Evolutionary conservation across 2,797 vertebrate species (phyloP).

Genomic region (Erethizon dorsatum): DNA sequence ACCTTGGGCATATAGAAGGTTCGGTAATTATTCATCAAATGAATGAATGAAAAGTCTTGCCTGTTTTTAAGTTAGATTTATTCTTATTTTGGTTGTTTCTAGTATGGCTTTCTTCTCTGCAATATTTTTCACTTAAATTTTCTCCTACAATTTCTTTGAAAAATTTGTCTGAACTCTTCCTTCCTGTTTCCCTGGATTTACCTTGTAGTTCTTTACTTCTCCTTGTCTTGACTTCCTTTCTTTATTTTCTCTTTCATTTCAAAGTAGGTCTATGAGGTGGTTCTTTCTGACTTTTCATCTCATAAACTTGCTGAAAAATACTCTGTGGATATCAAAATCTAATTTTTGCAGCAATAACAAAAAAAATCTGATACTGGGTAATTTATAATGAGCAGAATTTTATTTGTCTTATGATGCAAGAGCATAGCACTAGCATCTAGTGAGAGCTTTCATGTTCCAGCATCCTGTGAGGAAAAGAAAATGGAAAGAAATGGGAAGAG

Average conservation of each 20-base stretch:
- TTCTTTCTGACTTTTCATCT: constrained; percentile 32
- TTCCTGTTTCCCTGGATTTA: constrained; percentile 16
- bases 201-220: neutral
- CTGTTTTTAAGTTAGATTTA: neutral
- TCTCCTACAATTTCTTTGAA: neutral
- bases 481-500: neutral
- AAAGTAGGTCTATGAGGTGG: neutral
- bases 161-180: constrained; percentile 10
- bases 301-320: neutral
- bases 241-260: constrained; percentile 21
- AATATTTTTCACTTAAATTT: constrained; percentile 23
- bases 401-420: neutral
- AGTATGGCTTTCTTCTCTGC: neutral
- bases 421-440: neutral
- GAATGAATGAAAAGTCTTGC: neutral
- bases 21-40: neutral
- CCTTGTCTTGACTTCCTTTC: neutral
- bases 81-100: neutral
- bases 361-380: neutral
- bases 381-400: neutral
- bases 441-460: neutral
- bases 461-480: neutral
- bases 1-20: neutral
- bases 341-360: neutral
- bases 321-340: neutral